Conservation (phyloP, 2,797 vertebrate species). For the Diceros bicornis region DNA sequence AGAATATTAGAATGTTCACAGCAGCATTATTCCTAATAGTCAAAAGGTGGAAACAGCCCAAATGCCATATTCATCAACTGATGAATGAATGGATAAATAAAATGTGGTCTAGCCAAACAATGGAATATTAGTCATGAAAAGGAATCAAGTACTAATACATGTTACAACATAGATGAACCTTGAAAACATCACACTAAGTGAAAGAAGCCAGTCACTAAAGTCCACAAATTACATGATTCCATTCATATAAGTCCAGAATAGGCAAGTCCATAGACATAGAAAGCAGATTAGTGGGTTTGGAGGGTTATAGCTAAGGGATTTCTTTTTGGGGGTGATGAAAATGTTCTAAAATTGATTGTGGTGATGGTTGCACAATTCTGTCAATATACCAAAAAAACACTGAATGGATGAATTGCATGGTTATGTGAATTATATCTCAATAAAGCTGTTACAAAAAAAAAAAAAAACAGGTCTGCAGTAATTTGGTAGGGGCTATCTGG, state of each 20-base stretch:
- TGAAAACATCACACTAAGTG: neutral
- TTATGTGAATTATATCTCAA: neutral
- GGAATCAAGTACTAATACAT: neutral
- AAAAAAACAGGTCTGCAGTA: neutral
- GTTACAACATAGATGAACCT: neutral
- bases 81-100: neutral
- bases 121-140: neutral
- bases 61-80: neutral
- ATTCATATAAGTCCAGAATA: neutral
- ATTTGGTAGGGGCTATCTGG: neutral
- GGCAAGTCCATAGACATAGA: neutral
- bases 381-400: neutral
- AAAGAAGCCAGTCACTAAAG: neutral
- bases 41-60: neutral
- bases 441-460: neutral
- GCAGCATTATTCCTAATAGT: neutral
- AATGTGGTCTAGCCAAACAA: neutral
- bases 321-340: neutral
- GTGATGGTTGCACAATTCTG: neutral
- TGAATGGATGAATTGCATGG: neutral
- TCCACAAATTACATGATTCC: neutral
- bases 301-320: neutral
- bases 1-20: neutral
- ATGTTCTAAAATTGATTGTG: neutral
- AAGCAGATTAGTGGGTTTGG: neutral